Conservation (phyloP, 2,888 invertebrate species). For the Phania funesta region DNA sequence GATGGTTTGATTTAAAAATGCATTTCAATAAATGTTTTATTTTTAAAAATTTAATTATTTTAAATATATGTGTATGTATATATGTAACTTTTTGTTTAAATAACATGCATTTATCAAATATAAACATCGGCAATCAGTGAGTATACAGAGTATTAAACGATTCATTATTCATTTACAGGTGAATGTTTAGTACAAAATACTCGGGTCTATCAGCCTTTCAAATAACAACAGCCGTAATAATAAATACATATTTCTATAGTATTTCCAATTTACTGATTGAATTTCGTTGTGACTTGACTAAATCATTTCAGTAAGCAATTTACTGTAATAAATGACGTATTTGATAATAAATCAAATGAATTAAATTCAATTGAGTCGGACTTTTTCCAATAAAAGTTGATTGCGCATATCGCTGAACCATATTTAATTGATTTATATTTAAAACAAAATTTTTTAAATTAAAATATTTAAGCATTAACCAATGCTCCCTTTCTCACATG, state of each 20-base stretch:
- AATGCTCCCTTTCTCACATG: conserved; percentile 29
- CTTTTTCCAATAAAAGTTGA: background rate
- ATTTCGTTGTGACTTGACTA: no score
- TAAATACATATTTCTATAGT: background rate
- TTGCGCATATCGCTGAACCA: conserved; percentile 16
- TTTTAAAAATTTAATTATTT: conserved; percentile 6
- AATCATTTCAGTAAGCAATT: background rate
- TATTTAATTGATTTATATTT: background rate
- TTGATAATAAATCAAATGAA: background rate
- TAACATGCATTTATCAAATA: background rate
- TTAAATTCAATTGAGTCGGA: background rate
- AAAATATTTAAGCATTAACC: conserved; percentile 12
- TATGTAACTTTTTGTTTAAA: no score
- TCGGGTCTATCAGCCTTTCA: conserved; percentile 2
- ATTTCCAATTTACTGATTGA: conserved; percentile 10
- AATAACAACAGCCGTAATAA: background rate
- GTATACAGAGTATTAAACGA: background rate
- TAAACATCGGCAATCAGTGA: background rate
- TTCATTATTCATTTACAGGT: conserved; percentile 10
- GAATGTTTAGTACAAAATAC: conserved; percentile 1
- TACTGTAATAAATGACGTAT: conserved; percentile 18
- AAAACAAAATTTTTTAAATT: conserved; percentile 32
- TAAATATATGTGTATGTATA: background rate
- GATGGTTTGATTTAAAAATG: background rate
- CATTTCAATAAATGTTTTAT: background rate